Evolutionary conservation across 92 coral and sea anemone species (phyloP), one percentile per base, ranked within the genome.

Genomic region (Isaurus tuberculatus): DNA sequence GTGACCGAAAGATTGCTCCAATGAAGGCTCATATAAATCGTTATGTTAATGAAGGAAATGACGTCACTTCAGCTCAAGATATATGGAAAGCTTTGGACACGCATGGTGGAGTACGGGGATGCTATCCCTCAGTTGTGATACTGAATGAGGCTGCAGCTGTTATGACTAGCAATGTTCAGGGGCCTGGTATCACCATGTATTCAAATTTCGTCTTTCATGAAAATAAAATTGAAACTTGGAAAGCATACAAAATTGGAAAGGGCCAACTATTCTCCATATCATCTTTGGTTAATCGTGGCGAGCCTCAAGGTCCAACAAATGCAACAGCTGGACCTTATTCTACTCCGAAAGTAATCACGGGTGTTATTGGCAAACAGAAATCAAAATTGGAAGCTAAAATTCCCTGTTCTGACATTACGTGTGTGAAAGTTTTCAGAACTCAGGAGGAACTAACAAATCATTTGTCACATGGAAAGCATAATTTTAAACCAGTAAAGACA

Each of bases 21-120:
- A 25, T 63, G 36, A 63, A 63, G 25, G 61, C 61, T 16, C 61
- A 53, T 53, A 53, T 53, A 53, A 53, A 53, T 53, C 27, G 20
- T 0, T 53, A 53, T 53, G 61, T 53, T 53, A 53, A 53, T 53
- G 61, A 19, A 20, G 26, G 61, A 53, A 53, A 53, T n/a, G 61
- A 53, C 61, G 61, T 53, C 61, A 53, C 61, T n/a, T 53, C 61
- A 53, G 61, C 26, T 19, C 61, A 53, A 53, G 25, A 53, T 17
- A 53, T 53, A 7, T 53, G 61, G 61, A 53, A 53, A 53, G 61
- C 61, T 53, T 53, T 53, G 61, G 61, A 53, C 61, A 53, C 61
- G 61, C 61, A 19, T 53, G 61, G 61, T 53, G 61, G 26, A 19
- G 61, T 53, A 53, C 61, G 26, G 61, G 61, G 61, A 17, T 19